Conservation (phyloP, 2,888 invertebrate genomes). For the Cheilosia variabilis region DNA sequence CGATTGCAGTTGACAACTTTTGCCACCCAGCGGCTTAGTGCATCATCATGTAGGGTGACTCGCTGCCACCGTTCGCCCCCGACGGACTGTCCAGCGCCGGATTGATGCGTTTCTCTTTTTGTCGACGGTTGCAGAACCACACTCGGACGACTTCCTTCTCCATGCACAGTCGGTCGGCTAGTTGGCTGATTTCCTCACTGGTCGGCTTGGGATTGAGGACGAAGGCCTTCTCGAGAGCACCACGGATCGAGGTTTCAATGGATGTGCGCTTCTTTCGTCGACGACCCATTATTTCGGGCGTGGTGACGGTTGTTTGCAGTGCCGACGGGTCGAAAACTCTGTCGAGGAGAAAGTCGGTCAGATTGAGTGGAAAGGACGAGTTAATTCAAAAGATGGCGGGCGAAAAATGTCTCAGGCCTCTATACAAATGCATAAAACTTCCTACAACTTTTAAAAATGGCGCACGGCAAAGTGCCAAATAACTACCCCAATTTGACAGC, state of each 20-base stretch:
- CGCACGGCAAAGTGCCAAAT: too few relatives aligned
- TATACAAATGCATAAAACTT: too few relatives aligned
- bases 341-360: neutral
- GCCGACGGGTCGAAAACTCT: constrained; percentile 83
- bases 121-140: constrained; percentile 98
- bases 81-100: constrained; percentile 91
- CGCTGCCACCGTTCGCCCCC: constrained; percentile 84
- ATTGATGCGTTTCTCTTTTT: constrained; percentile 98
- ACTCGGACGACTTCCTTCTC: constrained; percentile 97
- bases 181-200: constrained; percentile 96
- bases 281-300: constrained; percentile 95
- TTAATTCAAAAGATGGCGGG: too few relatives aligned
- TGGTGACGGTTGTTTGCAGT: constrained; percentile 90
- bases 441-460: too few relatives aligned
- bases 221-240: constrained; percentile 98
- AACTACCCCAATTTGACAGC: too few relatives aligned
- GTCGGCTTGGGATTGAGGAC: constrained; percentile 98
- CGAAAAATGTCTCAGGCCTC: too few relatives aligned
- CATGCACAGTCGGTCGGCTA: constrained; percentile 97
- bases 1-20: constrained; percentile 77
- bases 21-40: constrained; percentile 76
- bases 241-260: constrained; percentile 96
- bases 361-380: neutral
- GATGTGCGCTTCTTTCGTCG: constrained; percentile 98
- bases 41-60: constrained; percentile 82